Evolutionary conservation across 1,140 invertebrate species (phyloP).

Genomic region (Drosophila ficusphila): DNA sequence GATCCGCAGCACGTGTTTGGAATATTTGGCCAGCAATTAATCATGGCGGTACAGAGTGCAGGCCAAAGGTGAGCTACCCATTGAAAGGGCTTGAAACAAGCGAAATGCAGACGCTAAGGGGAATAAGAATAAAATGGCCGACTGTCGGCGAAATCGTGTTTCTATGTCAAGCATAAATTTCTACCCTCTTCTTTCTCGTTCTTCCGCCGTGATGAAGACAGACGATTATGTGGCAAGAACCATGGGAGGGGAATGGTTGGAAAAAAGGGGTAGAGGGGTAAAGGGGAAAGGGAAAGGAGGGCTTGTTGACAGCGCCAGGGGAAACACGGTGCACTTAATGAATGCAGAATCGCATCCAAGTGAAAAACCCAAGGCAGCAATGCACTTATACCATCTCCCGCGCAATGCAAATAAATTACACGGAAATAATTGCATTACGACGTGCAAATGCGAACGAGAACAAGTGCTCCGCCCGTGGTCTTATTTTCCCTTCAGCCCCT

Average conservation of each 20-base stretch:
- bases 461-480: conserved; percentile 9
- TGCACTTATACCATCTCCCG: conserved; percentile 65
- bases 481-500: too few relatives aligned
- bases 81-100: conserved; percentile 6
- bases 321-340: conserved; percentile 66
- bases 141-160: conserved; percentile 75
- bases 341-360: conserved; percentile 44
- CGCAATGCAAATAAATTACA: conserved; percentile 76
- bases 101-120: conserved; percentile 22
- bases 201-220: conserved; percentile 56
- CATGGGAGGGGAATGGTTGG: neutral
- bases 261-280: too few relatives aligned
- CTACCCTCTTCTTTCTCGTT: conserved; percentile 26
- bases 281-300: neutral
- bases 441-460: conserved; percentile 30
- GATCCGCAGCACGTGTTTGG: neutral
- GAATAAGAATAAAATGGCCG: conserved; percentile 72
- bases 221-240: conserved; percentile 55
- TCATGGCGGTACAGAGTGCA: neutral
- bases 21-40: conserved; percentile 33
- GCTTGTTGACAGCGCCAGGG: conserved; percentile 52
- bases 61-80: conserved; percentile 29
- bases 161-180: conserved; percentile 82
- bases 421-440: conserved; percentile 81
- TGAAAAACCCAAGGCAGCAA: conserved; percentile 23